These are phyloP conservation scores for Bettongia penicillata DNA, from an alignment of 2,113 vertebrate genomes.

Conservation along the genomic window DNA sequence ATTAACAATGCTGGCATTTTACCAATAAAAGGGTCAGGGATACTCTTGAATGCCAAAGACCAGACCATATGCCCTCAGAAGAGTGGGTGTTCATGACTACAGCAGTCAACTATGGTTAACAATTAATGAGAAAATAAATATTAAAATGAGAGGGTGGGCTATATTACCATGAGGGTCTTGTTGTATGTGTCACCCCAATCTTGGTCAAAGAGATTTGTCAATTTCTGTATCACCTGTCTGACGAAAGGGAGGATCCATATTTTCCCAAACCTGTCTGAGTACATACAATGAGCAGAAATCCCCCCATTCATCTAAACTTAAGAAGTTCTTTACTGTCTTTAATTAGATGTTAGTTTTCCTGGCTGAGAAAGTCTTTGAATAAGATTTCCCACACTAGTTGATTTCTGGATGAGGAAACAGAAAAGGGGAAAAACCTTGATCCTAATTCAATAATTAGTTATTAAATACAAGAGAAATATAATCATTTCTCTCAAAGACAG, in stretches of 20 bases:
- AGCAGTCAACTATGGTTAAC: neutral
- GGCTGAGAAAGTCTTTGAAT: neutral
- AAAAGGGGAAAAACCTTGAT: neutral
- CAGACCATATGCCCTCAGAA: neutral
- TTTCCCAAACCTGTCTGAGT: neutral
- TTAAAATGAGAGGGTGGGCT: neutral
- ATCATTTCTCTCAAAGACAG: neutral
- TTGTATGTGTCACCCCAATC: neutral
- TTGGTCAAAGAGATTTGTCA: neutral
- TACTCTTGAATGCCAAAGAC: neutral
- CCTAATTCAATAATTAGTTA: neutral
- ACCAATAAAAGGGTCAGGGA: neutral
- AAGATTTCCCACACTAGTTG: neutral
- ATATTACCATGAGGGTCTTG: neutral
- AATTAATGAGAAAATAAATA: neutral
- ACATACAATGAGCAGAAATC: neutral
- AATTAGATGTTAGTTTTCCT: neutral
- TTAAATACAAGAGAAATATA: neutral
- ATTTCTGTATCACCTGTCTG: no score
- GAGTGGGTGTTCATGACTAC: neutral
- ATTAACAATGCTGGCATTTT: neutral
- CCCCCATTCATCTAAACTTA: neutral
- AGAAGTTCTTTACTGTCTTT: neutral
- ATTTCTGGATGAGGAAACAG: neutral
- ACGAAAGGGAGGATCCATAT: neutral